Base-by-base conservation (phyloP, 2,797 vertebrate genomes). In the Gallinago solitaria region DNA sequence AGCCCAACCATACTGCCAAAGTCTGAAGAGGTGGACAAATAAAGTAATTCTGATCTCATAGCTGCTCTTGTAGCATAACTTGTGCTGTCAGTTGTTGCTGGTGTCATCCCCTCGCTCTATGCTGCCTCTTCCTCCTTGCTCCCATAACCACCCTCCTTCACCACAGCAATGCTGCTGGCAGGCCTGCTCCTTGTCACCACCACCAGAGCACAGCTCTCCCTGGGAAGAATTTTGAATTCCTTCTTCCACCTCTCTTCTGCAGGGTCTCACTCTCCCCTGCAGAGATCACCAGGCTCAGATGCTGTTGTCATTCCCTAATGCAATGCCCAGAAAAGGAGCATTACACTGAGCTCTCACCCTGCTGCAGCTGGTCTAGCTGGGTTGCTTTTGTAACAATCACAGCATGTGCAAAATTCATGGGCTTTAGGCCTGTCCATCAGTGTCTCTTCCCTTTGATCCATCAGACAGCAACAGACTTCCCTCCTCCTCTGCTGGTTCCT, bases 111-210 rank as follows among this genome's bases (percentile, higher is more conserved):
- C 8, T 30, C 54, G 21, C 11, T 39, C 37, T 47, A 27, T 0
- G 0, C 15, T 35, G 15, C 37, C 43, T 51, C 43, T 43, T 68
- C 16, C 47, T 81, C 47, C 51, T 30, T 33, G 24, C 8, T 75
- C 13, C 76, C 8, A 0, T 23, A 51, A 27, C 12, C 35, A 20
- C 3, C 7, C 41, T 43, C 1, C 1, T 18, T n/a, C 37, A 35
- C 39, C 32, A 39, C 27, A 45, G 41, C 2, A 27, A 3, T 16
- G 32, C 41, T 78, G 18, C 41, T 53, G 5, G 8, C 30, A 57
- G 23, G 3, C 23, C 57, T 25, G 39, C 25, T 84, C 56, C 54
- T 39, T 37, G 54, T 13, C 28, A 43, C 37, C 28, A 50, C 4
- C 28, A 32, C 1, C 23, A 70, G 87, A 85, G 41, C 33, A 59